Evolutionary conservation across 1,140 invertebrate species (phyloP), one percentile per base, ranked within the genome.

Genomic region (Trinorchestia longiramus): DNA sequence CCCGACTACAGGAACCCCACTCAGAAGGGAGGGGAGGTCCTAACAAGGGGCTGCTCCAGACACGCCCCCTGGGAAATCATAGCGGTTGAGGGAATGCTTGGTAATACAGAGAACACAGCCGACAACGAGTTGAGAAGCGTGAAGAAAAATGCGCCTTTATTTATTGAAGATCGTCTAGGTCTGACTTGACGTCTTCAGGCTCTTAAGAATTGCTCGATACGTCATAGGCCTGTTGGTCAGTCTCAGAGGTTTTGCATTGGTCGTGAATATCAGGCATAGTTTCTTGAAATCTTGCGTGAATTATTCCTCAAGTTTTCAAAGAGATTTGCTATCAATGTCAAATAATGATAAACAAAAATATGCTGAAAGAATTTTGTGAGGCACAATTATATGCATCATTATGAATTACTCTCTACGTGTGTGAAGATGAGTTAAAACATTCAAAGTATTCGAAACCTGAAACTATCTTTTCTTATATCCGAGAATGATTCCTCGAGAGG

Each of bases 61-160:
- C 88, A 42, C 88, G 28, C n/a, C 88, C 88, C 88, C 11, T 43
- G 88, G 88, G 88, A 90, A 90, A 90, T 90, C 88, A 90, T 42
- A 41, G 43, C 41, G 23, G 88, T 43, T 8, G 88, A 41, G 11
- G 88, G 43, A 90, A 90, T 90, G 88, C 28, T 90, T 90, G 88
- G 43, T 90, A 90, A 90, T 90, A 41, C 88, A 90, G 11, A 17
- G 40, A 41, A 15, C 43, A 6, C n/a, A 90, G 4, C n/a, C 43
- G n/a, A 11, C 43, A 43, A 90, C 88, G 88, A 42, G 4, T 90
- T 4, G 88, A 41, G 36, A 90, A 43, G 28, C 88, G 15, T 43
- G 88, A 90, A 90, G 88, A 77, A 77, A 77, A 11, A 11, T 77
- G 62, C 28, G 62, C 15, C 62, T 77, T 77, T 77, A 77, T 77